These are phyloP conservation scores for Agrotis clavis DNA, from an alignment of 2,888 invertebrate genomes.

Conservation along the genomic window DNA sequence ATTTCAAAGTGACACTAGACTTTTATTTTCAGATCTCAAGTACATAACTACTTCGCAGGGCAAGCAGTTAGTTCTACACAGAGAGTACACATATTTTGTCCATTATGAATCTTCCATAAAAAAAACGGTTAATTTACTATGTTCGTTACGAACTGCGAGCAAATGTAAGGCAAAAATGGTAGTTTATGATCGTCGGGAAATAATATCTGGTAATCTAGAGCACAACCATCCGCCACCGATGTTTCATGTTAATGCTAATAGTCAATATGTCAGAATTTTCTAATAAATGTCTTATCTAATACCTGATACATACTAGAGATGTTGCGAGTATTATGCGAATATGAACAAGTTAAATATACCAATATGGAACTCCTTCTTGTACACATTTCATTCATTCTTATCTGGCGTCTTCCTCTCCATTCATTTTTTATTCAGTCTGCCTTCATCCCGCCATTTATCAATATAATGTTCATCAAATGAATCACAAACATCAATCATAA, in stretches of 20 bases:
- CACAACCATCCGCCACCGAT: constrained; percentile 37
- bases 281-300: no score
- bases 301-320: no score
- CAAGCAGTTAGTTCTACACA: constrained; percentile 8
- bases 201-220: background rate
- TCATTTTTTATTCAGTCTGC: no score
- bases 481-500: no score
- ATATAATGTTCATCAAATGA: no score
- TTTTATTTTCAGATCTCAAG: constrained; percentile 27
- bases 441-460: no score
- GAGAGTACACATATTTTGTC: constrained; percentile 22
- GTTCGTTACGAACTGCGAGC: background rate
- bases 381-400: no score
- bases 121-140: constrained; percentile 13
- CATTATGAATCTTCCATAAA: constrained; percentile 11
- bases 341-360: no score
- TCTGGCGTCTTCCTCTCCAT: no score
- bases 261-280: constrained; percentile 36
- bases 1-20: background rate
- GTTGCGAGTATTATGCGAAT: no score
- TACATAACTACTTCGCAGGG: constrained; percentile 17
- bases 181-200: background rate
- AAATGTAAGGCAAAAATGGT: constrained; percentile 32
- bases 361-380: no score
- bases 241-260: constrained; percentile 18